Evolutionary conservation across 2,888 invertebrate genomes (phyloP), one percentile per base, ranked within the genome.

Genomic region (Diadegma fenestrale): DNA sequence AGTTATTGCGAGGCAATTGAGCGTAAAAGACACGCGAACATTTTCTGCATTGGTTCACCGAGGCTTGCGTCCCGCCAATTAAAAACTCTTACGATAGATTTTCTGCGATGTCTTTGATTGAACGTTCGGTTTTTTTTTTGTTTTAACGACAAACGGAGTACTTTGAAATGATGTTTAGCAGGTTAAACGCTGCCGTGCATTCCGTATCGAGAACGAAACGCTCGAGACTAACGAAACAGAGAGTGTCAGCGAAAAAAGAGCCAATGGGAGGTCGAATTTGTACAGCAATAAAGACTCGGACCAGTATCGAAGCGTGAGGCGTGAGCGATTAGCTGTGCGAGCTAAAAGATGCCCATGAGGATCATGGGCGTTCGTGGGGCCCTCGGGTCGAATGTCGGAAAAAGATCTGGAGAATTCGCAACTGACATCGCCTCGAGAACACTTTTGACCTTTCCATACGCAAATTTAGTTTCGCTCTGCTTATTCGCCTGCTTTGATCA

Each of bases 361-460:
- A 51, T 51, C 51, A 30, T 7, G 45, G 26, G 54, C 48, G 45
- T 43, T 51, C 51, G 51, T 19, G 51, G 48, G 69, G 69, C 83
- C 83, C 83, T 71, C 54, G 71, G 84, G 80, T 80, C 63, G 43
- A 64, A 41, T 64, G 22, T 48, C 33, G 66, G 63, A 79, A 71
- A 71, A 63, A 71, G 68, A 61, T 63, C 68, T 63, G 22, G 69
- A 51, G 61, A 78, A 73, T 78, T 66, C 58, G 69, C 43, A 43
- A 19, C 33, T 41, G 69, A 69, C 33, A 33, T 48, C 19, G 51
- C 51, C 51, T 51, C 51, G 19, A 51, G 51, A 19, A 19, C 19
- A 19, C 2, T 7, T 1, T 0, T 51, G 19, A 51, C 51, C 51
- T 51, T 51, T 51, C 19, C 51, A 51, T 45, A 30, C 22, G 45